Percentiles rank a stretch among this genome's conserved stretches.
These are phyloP conservation scores for Xiphophorus couchianus DNA, from an alignment of 2,113 vertebrate species.

Conservation along the genomic window DNA sequence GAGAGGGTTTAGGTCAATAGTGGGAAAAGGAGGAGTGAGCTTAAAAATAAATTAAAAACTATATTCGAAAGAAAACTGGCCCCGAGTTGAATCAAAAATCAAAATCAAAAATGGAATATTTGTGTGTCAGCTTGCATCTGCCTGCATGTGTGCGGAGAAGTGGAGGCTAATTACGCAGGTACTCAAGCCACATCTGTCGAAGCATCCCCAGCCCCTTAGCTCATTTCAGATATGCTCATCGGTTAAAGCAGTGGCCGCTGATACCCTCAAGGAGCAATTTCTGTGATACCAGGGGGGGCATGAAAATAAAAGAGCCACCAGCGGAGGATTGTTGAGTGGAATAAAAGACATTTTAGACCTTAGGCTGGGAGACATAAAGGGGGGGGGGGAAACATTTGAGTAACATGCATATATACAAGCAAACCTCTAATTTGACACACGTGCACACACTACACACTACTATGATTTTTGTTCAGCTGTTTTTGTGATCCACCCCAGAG, in stretches of 20 bases:
- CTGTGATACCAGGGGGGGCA: constrained; percentile 55
- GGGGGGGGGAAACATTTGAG: not conserved
- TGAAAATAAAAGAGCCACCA: constrained; percentile 70
- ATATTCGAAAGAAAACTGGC: not conserved
- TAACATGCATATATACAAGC: not conserved
- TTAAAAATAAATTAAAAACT: not conserved
- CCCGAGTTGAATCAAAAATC: not conserved
- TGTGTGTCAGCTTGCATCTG: not conserved
- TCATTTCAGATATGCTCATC: constrained; percentile 72
- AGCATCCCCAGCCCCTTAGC: constrained; percentile 57
- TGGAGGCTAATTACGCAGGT: constrained; percentile 51
- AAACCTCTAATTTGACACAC: constrained; percentile 31
- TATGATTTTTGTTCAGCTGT: no score
- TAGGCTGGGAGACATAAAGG: constrained; percentile 9
- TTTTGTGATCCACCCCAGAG: constrained; percentile 54
- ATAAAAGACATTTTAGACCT: constrained; percentile 33
- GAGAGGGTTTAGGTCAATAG: no score
- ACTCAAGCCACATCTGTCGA: constrained; percentile 67
- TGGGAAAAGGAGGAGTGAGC: no score
- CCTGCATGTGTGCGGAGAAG: not conserved
- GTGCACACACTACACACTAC: not conserved
- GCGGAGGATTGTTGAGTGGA: constrained; percentile 30
- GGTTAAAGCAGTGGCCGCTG: constrained; percentile 68
- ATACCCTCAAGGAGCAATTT: constrained; percentile 70
- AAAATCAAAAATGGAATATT: no score